These are phyloP conservation scores for Sebastes elongatus DNA, from an alignment of 2,797 vertebrate species.

Conservation along the genomic window DNA sequence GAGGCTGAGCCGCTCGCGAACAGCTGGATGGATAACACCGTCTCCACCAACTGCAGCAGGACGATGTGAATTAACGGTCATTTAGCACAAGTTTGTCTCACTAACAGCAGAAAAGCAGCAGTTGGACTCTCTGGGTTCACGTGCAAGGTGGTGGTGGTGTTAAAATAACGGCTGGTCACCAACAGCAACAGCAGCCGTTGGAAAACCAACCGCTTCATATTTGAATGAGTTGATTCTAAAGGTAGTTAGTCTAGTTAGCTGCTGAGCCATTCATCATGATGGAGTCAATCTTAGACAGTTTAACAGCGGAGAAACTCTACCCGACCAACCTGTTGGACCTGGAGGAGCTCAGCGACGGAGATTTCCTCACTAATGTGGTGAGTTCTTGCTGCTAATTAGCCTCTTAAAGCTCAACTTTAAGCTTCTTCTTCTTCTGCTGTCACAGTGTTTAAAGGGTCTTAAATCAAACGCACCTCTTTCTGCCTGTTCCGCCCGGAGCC, in stretches of 20 bases:
- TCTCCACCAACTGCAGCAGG: neutral
- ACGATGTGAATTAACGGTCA: constrained; percentile 37
- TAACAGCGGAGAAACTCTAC: constrained; percentile 89
- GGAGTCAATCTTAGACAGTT: constrained; percentile 92
- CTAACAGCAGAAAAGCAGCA: neutral
- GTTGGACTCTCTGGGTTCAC: neutral
- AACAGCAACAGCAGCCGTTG: neutral
- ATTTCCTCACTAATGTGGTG: constrained; percentile 95
- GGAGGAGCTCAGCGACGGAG: constrained; percentile 93
- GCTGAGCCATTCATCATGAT: constrained; percentile 67
- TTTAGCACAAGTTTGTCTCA: constrained; percentile 29
- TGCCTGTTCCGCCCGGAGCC: constrained; percentile 70
- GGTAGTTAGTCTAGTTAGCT: neutral
- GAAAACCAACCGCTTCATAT: constrained; percentile 19
- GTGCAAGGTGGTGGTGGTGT: neutral
- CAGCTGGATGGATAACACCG: constrained; percentile 47
- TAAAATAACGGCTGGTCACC: neutral
- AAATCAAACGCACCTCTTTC: constrained; percentile 41
- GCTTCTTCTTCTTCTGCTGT: no score
- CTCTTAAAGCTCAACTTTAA: neutral
- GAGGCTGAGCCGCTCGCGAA: constrained; percentile 13
- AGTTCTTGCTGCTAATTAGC: constrained; percentile 7
- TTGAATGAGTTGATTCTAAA: constrained; percentile 38
- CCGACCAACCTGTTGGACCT: constrained; percentile 84
- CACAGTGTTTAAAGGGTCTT: no score